Base-by-base conservation (phyloP, 2,888 invertebrate species). In the Stenodema calcarata region DNA sequence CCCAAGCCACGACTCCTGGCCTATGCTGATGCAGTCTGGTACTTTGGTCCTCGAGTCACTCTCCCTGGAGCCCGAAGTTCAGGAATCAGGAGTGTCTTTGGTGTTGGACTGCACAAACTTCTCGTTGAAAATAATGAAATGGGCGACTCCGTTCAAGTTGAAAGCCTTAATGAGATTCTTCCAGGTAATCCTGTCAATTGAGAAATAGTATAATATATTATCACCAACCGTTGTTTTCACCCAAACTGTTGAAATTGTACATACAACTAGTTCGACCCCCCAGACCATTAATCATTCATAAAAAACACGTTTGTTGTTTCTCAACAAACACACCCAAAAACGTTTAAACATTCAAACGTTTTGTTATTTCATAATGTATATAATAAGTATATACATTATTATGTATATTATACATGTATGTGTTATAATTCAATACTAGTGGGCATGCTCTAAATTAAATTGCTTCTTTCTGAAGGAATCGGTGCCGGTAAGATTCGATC, bases 11-110 rank as follows among this genome's bases (percentile, higher is more conserved):
- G 91, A 92, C 28, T 91, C 91, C 23, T 92, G 92, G 88, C 92
- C 92, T 73, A 92, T 93, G 80, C 91, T 93, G 28, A 92, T 93
- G 88, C 92, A 92, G 87, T 91, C 92, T 23, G 93, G 92, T 89
- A 91, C 93, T 50, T 89, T 93, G 78, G 92, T 92, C 14, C 89
- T 94, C 88, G 93, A 93, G 89, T 92, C 92, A 87, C 90, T 93
- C 11, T 92, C 93, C 2, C 91, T 93, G 88, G 93, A 93, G 84
- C 92, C 92, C 81, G 92, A 92, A 89, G 92, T 92, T 0, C 94
- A 94, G 91, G 92, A 94, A 28, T 92, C 92, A 62, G 93, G 93
- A 0, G 87, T 92, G n/a, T 89, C 91, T 0, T 88, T 91, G 80
- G 89, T 92, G 28, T 89, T 90, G 80, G 92, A 91, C 88, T 90